These are phyloP conservation scores for Anoplophora glabripennis DNA, from an alignment of 1,140 invertebrate genomes.

Conservation along the genomic window DNA sequence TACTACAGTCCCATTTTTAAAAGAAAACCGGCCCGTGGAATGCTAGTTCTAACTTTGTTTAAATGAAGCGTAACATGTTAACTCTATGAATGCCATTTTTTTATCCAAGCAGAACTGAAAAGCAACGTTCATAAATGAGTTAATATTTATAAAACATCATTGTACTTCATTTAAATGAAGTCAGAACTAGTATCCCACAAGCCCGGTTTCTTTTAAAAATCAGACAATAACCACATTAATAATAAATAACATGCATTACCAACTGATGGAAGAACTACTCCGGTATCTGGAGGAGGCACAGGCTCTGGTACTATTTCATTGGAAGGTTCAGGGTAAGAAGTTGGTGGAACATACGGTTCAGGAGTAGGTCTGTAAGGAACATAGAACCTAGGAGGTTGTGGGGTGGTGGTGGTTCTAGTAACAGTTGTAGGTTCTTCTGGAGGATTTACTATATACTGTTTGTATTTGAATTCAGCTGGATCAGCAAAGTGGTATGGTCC, in stretches of 20 bases:
- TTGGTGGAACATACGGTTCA: constrained; percentile 24
- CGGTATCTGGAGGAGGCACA: constrained; percentile 4
- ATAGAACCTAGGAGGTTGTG: background rate
- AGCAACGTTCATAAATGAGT: too few relatives aligned
- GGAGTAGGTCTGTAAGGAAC: constrained; percentile 26
- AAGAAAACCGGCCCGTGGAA: too few relatives aligned
- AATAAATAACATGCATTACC: background rate
- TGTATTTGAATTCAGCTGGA: constrained; percentile 53
- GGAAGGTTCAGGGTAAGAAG: constrained; percentile 24
- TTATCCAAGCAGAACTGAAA: too few relatives aligned
- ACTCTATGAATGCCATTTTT: too few relatives aligned
- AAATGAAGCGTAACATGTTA: too few relatives aligned
- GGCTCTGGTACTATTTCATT: constrained; percentile 24
- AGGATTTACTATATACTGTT: constrained; percentile 56
- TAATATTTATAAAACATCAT: too few relatives aligned
- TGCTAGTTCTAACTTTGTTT: too few relatives aligned
- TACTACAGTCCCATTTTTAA: too few relatives aligned
- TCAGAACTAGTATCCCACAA: too few relatives aligned
- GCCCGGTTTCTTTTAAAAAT: too few relatives aligned
- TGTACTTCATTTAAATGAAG: too few relatives aligned
- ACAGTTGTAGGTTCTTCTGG: constrained; percentile 44
- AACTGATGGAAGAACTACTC: constrained; percentile 1
- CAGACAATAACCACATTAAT: too few relatives aligned
- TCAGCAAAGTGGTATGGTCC: constrained; percentile 57
- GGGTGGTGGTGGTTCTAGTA: constrained; percentile 4